Evolutionary conservation across 2,113 vertebrate genomes (phyloP).

Genomic region (Lophius piscatorius): DNA sequence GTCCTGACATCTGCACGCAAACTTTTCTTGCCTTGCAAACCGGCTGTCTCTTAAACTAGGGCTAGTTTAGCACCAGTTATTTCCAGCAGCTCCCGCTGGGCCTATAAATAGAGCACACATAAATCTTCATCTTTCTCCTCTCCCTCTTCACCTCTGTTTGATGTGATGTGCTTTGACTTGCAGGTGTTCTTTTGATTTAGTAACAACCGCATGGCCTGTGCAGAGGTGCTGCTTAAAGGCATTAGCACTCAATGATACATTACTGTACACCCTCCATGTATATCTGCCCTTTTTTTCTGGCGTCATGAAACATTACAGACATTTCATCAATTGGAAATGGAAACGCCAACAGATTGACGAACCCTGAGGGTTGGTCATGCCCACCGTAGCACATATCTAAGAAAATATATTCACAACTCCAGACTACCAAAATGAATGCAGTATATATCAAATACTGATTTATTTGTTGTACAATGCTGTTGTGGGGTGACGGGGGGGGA

Average conservation of each 20-base stretch:
- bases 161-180: constrained; percentile 37
- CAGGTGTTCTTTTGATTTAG: constrained; percentile 35
- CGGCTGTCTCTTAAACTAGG: constrained; percentile 34
- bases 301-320: too few relatives aligned
- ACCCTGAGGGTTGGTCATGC: too few relatives aligned
- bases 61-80: constrained; percentile 44
- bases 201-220: not conserved
- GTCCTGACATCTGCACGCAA: constrained; percentile 3
- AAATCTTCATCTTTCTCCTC: too few relatives aligned
- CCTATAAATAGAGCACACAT: constrained; percentile 54
- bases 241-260: not conserved
- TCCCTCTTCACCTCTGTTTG: constrained; percentile 46
- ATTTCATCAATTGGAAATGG: too few relatives aligned
- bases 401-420: too few relatives aligned
- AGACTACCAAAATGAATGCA: too few relatives aligned
- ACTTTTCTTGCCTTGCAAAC: constrained; percentile 20
- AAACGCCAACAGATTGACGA: too few relatives aligned
- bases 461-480: too few relatives aligned
- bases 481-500: too few relatives aligned
- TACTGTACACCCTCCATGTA: not conserved
- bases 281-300: not conserved
- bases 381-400: too few relatives aligned
- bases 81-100: constrained; percentile 56
- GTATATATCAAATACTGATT: too few relatives aligned
- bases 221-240: not conserved